Evolutionary conservation across 2,888 invertebrate species (phyloP), one percentile per base, ranked within the genome.

Genomic region (Diarsia brunnea): DNA sequence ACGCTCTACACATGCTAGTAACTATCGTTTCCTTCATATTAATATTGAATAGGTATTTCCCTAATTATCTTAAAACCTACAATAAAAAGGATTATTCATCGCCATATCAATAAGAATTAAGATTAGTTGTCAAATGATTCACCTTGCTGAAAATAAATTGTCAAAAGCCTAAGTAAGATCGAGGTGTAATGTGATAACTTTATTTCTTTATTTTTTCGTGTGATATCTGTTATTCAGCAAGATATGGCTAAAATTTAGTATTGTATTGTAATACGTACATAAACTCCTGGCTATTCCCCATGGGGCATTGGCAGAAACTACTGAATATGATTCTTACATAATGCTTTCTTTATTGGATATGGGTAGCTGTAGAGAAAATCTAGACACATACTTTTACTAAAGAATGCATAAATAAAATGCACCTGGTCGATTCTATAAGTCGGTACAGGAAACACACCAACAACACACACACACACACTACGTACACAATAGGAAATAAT

Each of bases 101-200:
- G 19, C 16, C 12, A 19, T 24, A 21, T 75, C 31, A 53, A 47
- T 24, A 63, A 1, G 24, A 78, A 78, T 53, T 61, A 69, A 75
- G 21, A 69, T 82, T 53, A 2, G 43, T 19, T 43, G 47, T 51
- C 21, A 19, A 70, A 43, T 80, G 53, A 71, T 71, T 71, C 72
- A 82, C 78, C 7, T 45, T 55, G 49, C 45, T 7, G 12, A 65
- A 78, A 45, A 45, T 65, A 65, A 69, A 61, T 43, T 31, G 19
- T 7, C 14, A 63, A 78, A 71, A 78, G 43, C 53, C 49, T 24
- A 21, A 60, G 11, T 31, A 65, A 65, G 10, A 69, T 51, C 24
- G n/a, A 49, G 5, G 21, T 27, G 43, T 51, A 47, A 47, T 49
- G 24, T 31, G 49, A 78, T 66, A 49, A 63, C 21, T n/a, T 16